Percentiles rank a stretch among this genome's conserved stretches.
Conservation (phyloP, 2,113 vertebrate species). For the Leiothrix lutea region DNA sequence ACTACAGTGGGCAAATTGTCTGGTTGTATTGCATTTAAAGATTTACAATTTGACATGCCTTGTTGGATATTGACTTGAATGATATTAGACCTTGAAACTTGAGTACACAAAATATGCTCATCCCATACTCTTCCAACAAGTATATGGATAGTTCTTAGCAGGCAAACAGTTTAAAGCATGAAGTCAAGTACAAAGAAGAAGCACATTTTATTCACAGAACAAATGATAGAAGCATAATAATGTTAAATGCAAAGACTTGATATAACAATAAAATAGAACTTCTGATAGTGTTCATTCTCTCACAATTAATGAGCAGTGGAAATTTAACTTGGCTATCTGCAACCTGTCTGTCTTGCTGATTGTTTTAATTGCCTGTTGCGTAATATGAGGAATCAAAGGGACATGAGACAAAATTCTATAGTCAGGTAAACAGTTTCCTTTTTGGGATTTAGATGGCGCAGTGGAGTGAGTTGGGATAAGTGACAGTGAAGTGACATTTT, state of each 20-base stretch:
- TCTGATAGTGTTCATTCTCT: neutral
- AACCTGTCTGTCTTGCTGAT: slow-evolving; percentile 3
- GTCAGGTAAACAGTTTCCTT: neutral
- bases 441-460: neutral
- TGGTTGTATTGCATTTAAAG: neutral
- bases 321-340: neutral
- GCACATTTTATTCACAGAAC: neutral
- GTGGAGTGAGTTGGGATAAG: neutral
- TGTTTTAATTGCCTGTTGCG: neutral
- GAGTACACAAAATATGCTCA: neutral
- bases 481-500: neutral
- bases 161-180: neutral
- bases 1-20: neutral
- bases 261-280: slow-evolving; percentile 23
- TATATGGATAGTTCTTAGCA: neutral
- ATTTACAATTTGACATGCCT: neutral
- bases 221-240: neutral
- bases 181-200: neutral
- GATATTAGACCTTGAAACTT: neutral
- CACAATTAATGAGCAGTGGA: slow-evolving; percentile 28
- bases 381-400: neutral
- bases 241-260: neutral
- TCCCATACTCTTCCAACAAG: neutral
- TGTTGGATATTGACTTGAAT: neutral
- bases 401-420: neutral